A percentile compares a stretch with the other conserved stretches of the same genome.
Conservation (phyloP, 2,888 invertebrate species). For the Drosophila borealis region DNA sequence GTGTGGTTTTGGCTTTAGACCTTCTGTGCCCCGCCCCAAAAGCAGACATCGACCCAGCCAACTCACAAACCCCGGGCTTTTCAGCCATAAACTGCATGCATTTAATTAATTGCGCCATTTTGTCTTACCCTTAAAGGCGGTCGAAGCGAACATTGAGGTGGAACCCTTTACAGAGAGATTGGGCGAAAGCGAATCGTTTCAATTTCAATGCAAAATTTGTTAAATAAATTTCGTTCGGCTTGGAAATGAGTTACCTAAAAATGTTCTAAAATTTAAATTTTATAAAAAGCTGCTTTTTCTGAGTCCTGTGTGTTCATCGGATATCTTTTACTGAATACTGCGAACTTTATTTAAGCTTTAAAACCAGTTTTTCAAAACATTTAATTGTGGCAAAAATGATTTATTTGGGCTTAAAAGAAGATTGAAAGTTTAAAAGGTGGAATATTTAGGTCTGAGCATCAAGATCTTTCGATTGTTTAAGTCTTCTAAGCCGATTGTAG, state of each 20-base stretch:
- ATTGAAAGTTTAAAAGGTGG: too few relatives aligned
- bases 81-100: conserved; percentile 70
- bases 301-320: too few relatives aligned
- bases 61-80: neutral
- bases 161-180: neutral
- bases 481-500: too few relatives aligned
- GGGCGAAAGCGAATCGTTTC: conserved; percentile 5
- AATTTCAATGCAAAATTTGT: conserved; percentile 25
- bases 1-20: conserved; percentile 74
- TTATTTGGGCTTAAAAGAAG: too few relatives aligned
- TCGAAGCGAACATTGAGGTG: conserved; percentile 3
- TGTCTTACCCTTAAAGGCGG: conserved; percentile 55
- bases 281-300: too few relatives aligned
- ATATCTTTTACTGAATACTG: too few relatives aligned
- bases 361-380: too few relatives aligned
- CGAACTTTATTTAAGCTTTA: too few relatives aligned
- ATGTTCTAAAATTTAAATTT: neutral
- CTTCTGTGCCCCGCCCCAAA: conserved; percentile 29
- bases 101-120: conserved; percentile 73
- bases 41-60: conserved; percentile 4
- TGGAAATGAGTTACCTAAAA: conserved; percentile 1
- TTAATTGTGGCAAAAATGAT: too few relatives aligned
- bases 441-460: too few relatives aligned
- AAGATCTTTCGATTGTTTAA: too few relatives aligned
- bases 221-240: conserved; percentile 2